These are phyloP conservation scores for Noctua pronuba DNA, from an alignment of 2,888 invertebrate genomes.

Conservation along the genomic window DNA sequence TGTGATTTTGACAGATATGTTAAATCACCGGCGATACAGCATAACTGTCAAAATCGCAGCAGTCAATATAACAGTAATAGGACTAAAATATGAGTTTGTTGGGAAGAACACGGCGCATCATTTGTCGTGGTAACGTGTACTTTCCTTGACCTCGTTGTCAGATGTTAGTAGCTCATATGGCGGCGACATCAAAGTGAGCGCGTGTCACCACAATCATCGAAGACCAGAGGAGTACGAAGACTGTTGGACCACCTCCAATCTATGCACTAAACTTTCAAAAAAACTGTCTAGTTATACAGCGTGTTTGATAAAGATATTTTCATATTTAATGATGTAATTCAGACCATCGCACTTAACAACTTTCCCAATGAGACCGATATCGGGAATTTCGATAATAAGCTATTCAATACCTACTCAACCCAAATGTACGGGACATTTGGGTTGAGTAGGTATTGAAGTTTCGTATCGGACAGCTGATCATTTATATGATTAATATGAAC, in stretches of 20 bases:
- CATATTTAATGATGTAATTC: not conserved
- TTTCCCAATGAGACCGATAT: not conserved
- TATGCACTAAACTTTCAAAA: not conserved
- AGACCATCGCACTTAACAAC: not conserved
- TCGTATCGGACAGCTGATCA: not conserved
- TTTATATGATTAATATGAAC: not conserved
- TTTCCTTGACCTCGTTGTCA: conserved; percentile 1
- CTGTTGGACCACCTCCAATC: not conserved
- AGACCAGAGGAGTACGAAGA: not conserved
- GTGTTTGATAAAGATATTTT: not conserved
- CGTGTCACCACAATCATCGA: conserved; percentile 6
- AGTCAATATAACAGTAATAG: not conserved
- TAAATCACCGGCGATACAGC: not conserved
- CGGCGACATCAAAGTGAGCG: not conserved
- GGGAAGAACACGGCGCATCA: not conserved
- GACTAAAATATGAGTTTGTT: not conserved
- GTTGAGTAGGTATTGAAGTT: not conserved
- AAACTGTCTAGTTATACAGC: not conserved
- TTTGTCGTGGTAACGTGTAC: not conserved
- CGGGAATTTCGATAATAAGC: not conserved
- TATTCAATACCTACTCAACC: too few species aligned
- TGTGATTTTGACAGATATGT: not conserved
- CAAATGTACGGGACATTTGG: too few species aligned
- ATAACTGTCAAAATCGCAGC: too few species aligned
- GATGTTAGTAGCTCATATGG: conserved; percentile 6